Evolutionary conservation across 2,113 vertebrate species (phyloP), one percentile per base, ranked within the genome.

Genomic region (Ivindomyrus marchei): DNA sequence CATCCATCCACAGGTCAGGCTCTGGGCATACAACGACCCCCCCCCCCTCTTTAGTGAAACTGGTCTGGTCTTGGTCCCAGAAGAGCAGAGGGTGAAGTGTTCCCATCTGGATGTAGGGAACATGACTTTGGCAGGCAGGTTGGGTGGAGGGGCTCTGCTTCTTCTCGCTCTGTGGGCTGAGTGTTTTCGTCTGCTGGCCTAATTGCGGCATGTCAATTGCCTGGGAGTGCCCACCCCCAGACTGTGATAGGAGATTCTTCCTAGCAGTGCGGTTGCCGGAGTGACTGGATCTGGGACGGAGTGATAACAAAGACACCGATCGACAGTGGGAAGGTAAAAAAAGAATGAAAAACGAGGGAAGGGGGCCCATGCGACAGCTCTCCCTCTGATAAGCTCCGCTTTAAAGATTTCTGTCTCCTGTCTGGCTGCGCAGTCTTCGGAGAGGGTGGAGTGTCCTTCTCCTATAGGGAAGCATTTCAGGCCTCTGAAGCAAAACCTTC

Each of bases 31-130:
- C 46, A 15, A 13, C 17, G 52, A 53, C 1, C 53, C 84, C 46
- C n/a, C 15, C 1, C 31, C 21, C 4, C 45, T 17, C 45, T 17
- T 50, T 11, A 86, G 47, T 80, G 84, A 46, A 85, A 27, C 45
- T 49, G 84, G 46, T 21, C 42, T 10, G 19, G 47, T 50, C 4
- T 86, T 27, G 84, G 47, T 86, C 84, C 45, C 84, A 80, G 74
- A 80, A 19, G 74, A 80, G 74, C 74, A 5, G 74, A 80, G 74
- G 74, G 74, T 80, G 74, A 80, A 80, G 36, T 88, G 87, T 66
- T 88, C 56, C 56, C 87, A 88, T 88, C 87, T 88, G 87, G 53
- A 45, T 66, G 87, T 88, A 42, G 53, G 87, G 87, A 88, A n/a
- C 84, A 86, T 46, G 24, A 50, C n/a, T 42, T 24, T 88, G 87